Evolutionary conservation across 2,113 vertebrate genomes (phyloP).

Genomic region (Collichthys lucidus): DNA sequence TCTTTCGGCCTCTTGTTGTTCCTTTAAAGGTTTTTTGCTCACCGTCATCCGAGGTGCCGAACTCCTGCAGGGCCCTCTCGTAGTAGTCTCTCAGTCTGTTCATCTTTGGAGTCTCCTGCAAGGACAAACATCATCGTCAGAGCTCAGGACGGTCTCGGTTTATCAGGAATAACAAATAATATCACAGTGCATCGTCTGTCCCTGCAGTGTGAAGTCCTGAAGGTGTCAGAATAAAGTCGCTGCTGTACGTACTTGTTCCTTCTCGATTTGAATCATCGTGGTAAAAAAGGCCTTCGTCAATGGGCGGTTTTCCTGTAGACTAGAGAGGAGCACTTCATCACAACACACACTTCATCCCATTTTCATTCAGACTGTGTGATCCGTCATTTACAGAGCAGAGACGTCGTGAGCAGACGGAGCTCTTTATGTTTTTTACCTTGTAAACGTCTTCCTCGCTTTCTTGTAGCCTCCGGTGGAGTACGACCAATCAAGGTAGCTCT

Average conservation of each 20-base stretch:
- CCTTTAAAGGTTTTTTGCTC: constrained; percentile 50
- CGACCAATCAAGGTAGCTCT: constrained; percentile 92
- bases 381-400: constrained; percentile 4
- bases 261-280: constrained; percentile 94
- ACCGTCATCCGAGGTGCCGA: constrained; percentile 90
- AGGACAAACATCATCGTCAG: constrained; percentile 12
- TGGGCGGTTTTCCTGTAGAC: constrained; percentile 90
- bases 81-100: constrained; percentile 91
- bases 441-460: constrained; percentile 90
- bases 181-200: not conserved
- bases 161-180: not conserved
- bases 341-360: not conserved
- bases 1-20: not conserved
- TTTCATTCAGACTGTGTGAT: not conserved
- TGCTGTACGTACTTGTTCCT: constrained; percentile 88
- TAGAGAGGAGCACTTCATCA: constrained; percentile 64
- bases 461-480: constrained; percentile 89
- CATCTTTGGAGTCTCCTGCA: constrained; percentile 90
- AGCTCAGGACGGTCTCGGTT: not conserved
- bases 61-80: constrained; percentile 94
- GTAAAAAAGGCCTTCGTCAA: constrained; percentile 92
- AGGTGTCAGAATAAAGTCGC: too few species aligned
- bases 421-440: constrained; percentile 81
- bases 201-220: not conserved
- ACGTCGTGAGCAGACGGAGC: not conserved